Evolutionary conservation across 2,888 invertebrate genomes (phyloP).

Genomic region (Chaetoderma sp.): DNA sequence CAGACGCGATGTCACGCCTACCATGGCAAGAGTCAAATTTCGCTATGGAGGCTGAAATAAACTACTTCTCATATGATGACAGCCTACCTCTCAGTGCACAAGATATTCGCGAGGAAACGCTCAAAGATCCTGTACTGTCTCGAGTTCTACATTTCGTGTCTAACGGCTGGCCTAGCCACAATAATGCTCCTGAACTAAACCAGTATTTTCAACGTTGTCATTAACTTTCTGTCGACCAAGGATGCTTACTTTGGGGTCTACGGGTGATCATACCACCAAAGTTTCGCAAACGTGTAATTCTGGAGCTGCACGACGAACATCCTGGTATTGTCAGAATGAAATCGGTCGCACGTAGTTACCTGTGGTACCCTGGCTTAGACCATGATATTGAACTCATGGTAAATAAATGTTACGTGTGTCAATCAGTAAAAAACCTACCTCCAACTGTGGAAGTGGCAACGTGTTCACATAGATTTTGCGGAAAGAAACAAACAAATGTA

Average conservation of each 20-base stretch:
- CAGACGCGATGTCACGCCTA: slow-evolving; percentile 56
- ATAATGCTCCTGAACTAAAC: slow-evolving; percentile 13
- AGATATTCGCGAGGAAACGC: slow-evolving; percentile 25
- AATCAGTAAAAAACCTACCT: too few species aligned
- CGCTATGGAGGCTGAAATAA: slow-evolving; percentile 12
- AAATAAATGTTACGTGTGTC: too few species aligned
- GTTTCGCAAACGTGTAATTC: slow-evolving; percentile 21
- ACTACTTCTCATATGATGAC: slow-evolving; percentile 22
- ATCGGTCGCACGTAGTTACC: slow-evolving; percentile 31
- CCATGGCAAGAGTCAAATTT: slow-evolving; percentile 23
- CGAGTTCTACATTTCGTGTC: neutral
- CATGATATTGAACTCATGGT: too few species aligned
- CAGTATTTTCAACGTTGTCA: slow-evolving; percentile 18
- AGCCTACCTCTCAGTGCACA: slow-evolving; percentile 28
- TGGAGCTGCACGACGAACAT: slow-evolving; percentile 33
- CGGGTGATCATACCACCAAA: slow-evolving; percentile 36
- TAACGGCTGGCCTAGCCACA: slow-evolving; percentile 1
- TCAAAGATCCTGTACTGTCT: slow-evolving; percentile 21
- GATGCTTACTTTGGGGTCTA: slow-evolving; percentile 31
- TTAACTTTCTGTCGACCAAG: slow-evolving; percentile 23
- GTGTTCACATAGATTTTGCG: too few species aligned
- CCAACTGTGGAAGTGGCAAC: too few species aligned
- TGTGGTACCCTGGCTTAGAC: too few species aligned
- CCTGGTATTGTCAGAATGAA: slow-evolving; percentile 42
- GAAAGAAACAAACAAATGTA: too few species aligned